Base-by-base conservation (phyloP, 2,113 vertebrate species). In the Lophotis ruficrista region DNA sequence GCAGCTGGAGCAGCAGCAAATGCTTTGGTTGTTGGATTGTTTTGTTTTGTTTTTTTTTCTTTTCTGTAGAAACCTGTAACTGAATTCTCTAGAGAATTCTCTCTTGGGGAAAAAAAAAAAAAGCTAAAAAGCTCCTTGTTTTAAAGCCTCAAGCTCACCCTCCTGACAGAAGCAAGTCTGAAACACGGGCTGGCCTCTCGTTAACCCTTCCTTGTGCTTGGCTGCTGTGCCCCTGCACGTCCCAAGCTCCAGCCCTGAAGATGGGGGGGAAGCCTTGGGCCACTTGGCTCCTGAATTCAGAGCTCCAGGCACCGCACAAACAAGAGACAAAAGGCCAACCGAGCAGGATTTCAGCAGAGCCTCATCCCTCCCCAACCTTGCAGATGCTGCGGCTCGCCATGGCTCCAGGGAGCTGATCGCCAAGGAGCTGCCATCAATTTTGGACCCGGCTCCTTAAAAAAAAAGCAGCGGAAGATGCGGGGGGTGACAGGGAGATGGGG, bases 1-100 rank as follows among this genome's bases (percentile, higher is more conserved):
- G 91, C 83, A 53, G 86, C 91, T 83, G 66, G 5, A 89, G 69
- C 75, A 76, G 75, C 86, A 92, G 88, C 77, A 54, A 96, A 82
- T 9, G 48, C 15, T 43, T 43, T 43, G 41, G 41, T 43, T 43
- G 16, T 15, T 43, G 41, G 14, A 15, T 43, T 43, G 41, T 43
- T 43, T 37, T 2, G 4, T 12, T 23, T 15, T 37, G 31, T 51
- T 33, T 19, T 14, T 12, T 6, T 2, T 0, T 4, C 1, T 31
- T 51, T 70, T 41, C 58, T 56, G 47, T 43, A 48, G 82, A 89
- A 90, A 89, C 89, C 92, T 95, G 89, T 56, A 83, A 75, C 84
- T 66, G 60, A 89, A 87, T 66, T 90, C 83, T n/a, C 83, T 37
- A 10, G 83, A 61, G 69, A 71, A 75, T 80, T 92, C 68, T 73